Evolutionary conservation across 2,797 vertebrate genomes (phyloP).

Genomic region (Parauchenoglanis ngamensis): DNA sequence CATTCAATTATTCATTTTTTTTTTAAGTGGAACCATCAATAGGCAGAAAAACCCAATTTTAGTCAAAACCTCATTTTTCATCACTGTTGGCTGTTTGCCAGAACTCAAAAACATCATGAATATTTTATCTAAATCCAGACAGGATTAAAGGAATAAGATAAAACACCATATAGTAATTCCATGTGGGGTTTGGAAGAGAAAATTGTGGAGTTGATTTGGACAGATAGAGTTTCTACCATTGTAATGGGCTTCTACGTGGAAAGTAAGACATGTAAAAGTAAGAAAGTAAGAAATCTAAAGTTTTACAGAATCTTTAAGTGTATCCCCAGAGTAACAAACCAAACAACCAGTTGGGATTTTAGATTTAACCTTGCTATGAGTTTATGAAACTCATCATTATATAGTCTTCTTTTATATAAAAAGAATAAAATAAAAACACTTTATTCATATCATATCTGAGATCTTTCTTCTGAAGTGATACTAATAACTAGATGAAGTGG

Average conservation of each 20-base stretch:
- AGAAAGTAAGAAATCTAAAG: background rate
- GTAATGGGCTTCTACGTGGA: background rate
- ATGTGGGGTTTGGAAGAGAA: background rate
- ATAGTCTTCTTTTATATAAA: background rate
- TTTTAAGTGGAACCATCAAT: background rate
- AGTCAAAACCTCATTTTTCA: background rate
- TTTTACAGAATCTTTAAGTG: background rate
- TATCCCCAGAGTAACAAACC: background rate
- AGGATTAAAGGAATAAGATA: background rate
- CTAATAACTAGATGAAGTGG: slow-evolving; percentile 30
- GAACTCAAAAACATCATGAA: background rate
- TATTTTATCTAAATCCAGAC: background rate
- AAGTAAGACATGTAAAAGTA: background rate
- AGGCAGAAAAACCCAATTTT: background rate
- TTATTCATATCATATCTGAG: slow-evolving; percentile 17
- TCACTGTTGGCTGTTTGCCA: background rate
- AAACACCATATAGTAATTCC: background rate
- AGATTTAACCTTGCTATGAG: background rate
- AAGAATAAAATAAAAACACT: background rate
- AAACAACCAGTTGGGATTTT: background rate
- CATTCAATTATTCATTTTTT: background rate
- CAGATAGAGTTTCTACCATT: background rate
- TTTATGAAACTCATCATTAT: background rate
- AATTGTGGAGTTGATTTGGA: background rate
- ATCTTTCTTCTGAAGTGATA: slow-evolving; percentile 1